Evolutionary conservation across 1,140 invertebrate genomes (phyloP).

Genomic region (Ips nitidus): DNA sequence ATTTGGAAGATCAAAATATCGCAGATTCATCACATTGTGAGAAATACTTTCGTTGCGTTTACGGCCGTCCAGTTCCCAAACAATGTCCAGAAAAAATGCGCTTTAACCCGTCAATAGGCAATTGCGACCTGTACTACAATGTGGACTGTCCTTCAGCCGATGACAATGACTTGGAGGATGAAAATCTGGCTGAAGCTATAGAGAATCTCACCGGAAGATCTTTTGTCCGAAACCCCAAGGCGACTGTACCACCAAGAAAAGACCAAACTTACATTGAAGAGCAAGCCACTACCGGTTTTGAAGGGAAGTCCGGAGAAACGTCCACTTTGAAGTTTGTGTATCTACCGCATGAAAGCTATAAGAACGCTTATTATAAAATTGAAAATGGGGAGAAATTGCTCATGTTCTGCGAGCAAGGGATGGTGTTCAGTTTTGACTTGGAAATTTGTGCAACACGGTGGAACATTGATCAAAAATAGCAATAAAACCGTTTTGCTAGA

Average conservation of each 20-base stretch:
- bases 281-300: background rate
- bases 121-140: conserved; percentile 47
- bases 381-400: conserved; percentile 53
- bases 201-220: conserved; percentile 5
- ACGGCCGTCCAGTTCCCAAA: conserved; percentile 41
- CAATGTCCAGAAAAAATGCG: conserved; percentile 49
- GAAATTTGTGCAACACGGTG: conserved; percentile 32
- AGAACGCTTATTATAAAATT: conserved; percentile 60
- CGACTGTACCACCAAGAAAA: background rate
- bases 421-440: conserved; percentile 56
- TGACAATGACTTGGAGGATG: background rate
- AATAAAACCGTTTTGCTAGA: background rate
- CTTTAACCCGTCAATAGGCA: conserved; percentile 47
- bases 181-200: conserved; percentile 10
- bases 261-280: background rate
- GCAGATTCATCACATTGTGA: conserved; percentile 35
- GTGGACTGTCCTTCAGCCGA: conserved; percentile 22
- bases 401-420: conserved; percentile 52
- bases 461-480: background rate
- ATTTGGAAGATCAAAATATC: conserved; percentile 27
- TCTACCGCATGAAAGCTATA: conserved; percentile 55
- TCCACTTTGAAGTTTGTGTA: conserved; percentile 18
- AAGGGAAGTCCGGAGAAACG: conserved; percentile 2
- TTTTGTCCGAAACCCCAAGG: conserved; percentile 5
- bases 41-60: conserved; percentile 47